These are phyloP conservation scores for Porites cylindrica DNA, from an alignment of 92 coral and sea anemone species.

Conservation along the genomic window DNA sequence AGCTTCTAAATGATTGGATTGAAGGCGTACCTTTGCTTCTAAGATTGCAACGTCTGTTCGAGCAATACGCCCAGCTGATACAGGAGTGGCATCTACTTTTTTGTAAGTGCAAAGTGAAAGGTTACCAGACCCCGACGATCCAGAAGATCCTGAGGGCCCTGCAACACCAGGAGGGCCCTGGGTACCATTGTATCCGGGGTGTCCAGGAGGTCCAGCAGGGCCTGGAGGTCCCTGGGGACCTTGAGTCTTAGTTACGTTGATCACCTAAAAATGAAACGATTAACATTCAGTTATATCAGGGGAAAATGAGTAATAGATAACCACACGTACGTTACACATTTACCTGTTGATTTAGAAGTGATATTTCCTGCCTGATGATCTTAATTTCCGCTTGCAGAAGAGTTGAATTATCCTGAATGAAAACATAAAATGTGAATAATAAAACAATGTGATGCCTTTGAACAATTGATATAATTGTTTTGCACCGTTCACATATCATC, in stretches of 20 bases:
- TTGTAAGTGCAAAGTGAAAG: slow-evolving; percentile 8
- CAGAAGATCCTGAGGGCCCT: slow-evolving; percentile 7
- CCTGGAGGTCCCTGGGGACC: slow-evolving; percentile 2
- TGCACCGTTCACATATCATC: too few species aligned
- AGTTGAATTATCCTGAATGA: neutral
- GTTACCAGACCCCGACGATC: neutral
- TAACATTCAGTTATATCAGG: neutral
- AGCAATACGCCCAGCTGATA: neutral
- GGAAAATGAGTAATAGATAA: neutral
- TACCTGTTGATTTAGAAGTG: neutral
- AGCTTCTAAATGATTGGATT: too few species aligned
- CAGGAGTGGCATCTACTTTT: too few species aligned
- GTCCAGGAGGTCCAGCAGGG: neutral
- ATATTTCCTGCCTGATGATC: neutral
- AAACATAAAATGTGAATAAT: too few species aligned
- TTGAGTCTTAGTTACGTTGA: neutral
- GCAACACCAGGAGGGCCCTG: slow-evolving; percentile 13
- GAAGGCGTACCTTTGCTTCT: slow-evolving; percentile 1
- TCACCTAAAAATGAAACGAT: neutral
- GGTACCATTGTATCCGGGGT: slow-evolving; percentile 31
- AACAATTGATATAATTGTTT: too few species aligned
- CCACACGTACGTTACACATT: neutral
- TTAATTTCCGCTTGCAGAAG: neutral
- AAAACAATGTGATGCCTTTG: too few species aligned
- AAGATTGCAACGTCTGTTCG: neutral